phyloP scores from a whole-genome alignment of 1,140 invertebrate genomes.

The Probaryconus sp. region DNA sequence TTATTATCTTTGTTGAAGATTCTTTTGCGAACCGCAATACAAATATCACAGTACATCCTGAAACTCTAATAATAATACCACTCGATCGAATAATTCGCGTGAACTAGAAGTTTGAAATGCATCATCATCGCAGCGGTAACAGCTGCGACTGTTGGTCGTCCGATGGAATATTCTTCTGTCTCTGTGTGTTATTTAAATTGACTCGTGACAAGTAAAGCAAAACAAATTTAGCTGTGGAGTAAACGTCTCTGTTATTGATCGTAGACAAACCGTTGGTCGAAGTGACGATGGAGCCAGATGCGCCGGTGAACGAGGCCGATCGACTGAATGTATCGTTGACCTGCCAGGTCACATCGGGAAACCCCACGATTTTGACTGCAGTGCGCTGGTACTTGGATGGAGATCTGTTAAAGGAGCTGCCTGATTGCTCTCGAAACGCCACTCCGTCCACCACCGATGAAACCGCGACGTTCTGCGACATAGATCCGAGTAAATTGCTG shows the following conservation, averaged over 20 bases:
- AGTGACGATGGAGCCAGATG: slow-evolving; percentile 85
- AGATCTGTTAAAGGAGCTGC: slow-evolving; percentile 89
- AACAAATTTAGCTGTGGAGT: not conserved
- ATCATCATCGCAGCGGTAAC: too few relatives aligned
- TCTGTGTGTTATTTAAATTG: not conserved
- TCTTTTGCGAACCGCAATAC: too few relatives aligned
- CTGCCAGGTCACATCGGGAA: slow-evolving; percentile 86
- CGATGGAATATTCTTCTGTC: not conserved
- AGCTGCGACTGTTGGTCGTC: too few relatives aligned
- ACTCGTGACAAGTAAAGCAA: not conserved
- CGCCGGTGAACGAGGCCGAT: slow-evolving; percentile 88
- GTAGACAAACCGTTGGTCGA: slow-evolving; percentile 87
- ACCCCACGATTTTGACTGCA: slow-evolving; percentile 82
- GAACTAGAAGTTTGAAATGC: too few relatives aligned
- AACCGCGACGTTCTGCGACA: slow-evolving; percentile 83
- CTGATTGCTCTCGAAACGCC: slow-evolving; percentile 85
- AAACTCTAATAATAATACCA: too few relatives aligned
- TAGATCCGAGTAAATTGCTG: slow-evolving; percentile 90
- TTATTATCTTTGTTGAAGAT: too few relatives aligned
- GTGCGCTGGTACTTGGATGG: slow-evolving; percentile 91
- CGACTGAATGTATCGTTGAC: slow-evolving; percentile 88
- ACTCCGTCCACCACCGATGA: slow-evolving; percentile 68
- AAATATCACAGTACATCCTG: too few relatives aligned
- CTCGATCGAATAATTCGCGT: too few relatives aligned
- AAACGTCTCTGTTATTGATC: slow-evolving; percentile 58